A percentile compares a stretch with the other conserved stretches of the same genome.
Evolutionary conservation across 2,113 vertebrate genomes (phyloP).

Genomic region (Ageneiosus marmoratus): DNA sequence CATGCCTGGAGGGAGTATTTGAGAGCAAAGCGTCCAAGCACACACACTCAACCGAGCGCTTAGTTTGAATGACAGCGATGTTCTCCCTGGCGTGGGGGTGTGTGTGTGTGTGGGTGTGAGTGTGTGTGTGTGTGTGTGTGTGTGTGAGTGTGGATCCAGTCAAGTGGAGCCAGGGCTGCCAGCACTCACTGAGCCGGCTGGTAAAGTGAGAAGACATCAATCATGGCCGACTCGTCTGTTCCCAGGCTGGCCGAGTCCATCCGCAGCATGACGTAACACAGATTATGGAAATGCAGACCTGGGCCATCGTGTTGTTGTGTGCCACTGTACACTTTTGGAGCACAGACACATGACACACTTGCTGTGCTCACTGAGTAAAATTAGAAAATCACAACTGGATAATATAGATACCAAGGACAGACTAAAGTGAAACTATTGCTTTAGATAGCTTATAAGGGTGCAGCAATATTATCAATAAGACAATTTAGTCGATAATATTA

Average conservation of each 20-base stretch:
- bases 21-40: conserved; percentile 21
- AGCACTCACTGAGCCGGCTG: background rate
- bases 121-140: background rate
- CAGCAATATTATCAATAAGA: too few species aligned
- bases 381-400: background rate
- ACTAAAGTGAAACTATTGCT: background rate
- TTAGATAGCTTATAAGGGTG: too few species aligned
- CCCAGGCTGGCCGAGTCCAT: conserved; percentile 23
- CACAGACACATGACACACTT: background rate
- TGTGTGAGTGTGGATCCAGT: conserved; percentile 32
- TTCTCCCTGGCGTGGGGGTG: conserved; percentile 15
- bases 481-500: too few species aligned
- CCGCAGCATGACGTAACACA: conserved; percentile 31
- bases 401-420: background rate
- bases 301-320: background rate
- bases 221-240: conserved; percentile 14
- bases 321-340: background rate
- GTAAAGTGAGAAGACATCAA: conserved; percentile 37
- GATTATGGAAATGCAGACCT: conserved; percentile 41
- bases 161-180: conserved; percentile 29
- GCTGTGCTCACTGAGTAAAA: background rate
- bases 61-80: conserved; percentile 42
- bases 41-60: conserved; percentile 22
- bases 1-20: conserved; percentile 21
- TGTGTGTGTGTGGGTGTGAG: background rate